phyloP scores from a whole-genome alignment of 2,113 vertebrate genomes.

The Bambusicola thoracicus region DNA sequence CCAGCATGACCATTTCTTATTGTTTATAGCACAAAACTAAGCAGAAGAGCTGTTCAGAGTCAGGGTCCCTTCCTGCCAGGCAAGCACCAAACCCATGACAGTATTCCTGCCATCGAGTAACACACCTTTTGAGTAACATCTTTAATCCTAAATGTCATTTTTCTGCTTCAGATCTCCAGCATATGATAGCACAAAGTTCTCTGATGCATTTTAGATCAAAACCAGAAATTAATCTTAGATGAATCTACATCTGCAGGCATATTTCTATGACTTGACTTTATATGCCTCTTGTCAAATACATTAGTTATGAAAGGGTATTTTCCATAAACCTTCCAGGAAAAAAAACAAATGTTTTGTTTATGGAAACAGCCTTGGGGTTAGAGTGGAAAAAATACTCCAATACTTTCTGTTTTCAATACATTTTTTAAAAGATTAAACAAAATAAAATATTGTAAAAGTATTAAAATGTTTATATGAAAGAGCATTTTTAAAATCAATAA shows the following conservation, averaged over 20 bases:
- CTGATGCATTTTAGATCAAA: not conserved
- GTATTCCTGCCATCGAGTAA: not conserved
- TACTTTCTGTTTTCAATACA: not conserved
- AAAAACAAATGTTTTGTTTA: conserved; percentile 39
- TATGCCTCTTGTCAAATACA: conserved; percentile 49
- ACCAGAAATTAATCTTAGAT: not conserved
- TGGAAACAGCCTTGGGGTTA: not conserved
- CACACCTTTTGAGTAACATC: not conserved
- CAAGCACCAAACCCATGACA: not conserved
- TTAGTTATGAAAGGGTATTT: conserved; percentile 21
- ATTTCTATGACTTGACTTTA: not conserved
- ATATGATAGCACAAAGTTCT: not conserved
- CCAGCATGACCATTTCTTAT: not conserved
- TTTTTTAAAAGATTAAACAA: not conserved
- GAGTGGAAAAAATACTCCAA: not conserved
- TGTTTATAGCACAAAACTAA: not conserved
- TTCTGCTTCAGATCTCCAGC: not conserved
- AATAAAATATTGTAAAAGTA: not conserved
- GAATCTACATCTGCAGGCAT: not conserved
- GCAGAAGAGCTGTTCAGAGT: not conserved
- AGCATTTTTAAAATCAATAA: not conserved
- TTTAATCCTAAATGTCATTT: not conserved
- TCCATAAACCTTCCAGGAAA: conserved; percentile 5
- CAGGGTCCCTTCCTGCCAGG: not conserved
- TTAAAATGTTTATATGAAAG: not conserved